phyloP scores from a whole-genome alignment of 2,113 vertebrate species.

The Dipodomys merriami region DNA sequence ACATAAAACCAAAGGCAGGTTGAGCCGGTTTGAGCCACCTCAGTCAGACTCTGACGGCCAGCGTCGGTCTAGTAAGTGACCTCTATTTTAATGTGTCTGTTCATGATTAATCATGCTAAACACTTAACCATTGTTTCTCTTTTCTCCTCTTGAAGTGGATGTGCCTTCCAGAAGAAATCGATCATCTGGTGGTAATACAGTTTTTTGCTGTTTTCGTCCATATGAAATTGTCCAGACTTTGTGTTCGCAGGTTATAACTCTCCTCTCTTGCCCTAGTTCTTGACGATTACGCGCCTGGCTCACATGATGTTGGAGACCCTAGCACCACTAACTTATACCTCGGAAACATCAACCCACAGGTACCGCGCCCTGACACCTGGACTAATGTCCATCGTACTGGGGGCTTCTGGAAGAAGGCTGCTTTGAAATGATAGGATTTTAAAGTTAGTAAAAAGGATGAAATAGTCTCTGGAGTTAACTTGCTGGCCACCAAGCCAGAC shows the following conservation, averaged over 20 bases:
- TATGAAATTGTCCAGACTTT: constrained; percentile 68
- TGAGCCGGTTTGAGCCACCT: constrained; percentile 98
- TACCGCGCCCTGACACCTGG: constrained; percentile 74
- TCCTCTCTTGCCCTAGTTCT: constrained; percentile 88
- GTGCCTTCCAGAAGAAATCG: constrained; percentile 98
- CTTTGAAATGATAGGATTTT: neutral
- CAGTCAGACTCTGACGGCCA: constrained; percentile 92
- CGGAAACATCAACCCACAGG: constrained; percentile 99
- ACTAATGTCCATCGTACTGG: neutral
- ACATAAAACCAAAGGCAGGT: constrained; percentile 97
- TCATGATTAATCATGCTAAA: constrained; percentile 57
- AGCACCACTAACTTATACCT: constrained; percentile 99
- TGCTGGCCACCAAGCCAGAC: no score
- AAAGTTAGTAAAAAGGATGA: no score
- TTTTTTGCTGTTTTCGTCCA: constrained; percentile 82
- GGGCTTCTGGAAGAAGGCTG: constrained; percentile 16
- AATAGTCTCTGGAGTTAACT: no score
- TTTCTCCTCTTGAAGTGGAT: constrained; percentile 93
- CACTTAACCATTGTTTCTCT: constrained; percentile 79
- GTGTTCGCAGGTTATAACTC: constrained; percentile 77
- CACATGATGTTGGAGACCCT: constrained; percentile 98
- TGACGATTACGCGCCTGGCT: constrained; percentile 98
- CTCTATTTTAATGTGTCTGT: constrained; percentile 56
- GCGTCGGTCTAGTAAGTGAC: constrained; percentile 93
- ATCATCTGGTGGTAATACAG: constrained; percentile 97